Conservation (phyloP, 2,113 vertebrate genomes). For the Dicentrarchus labrax region DNA sequence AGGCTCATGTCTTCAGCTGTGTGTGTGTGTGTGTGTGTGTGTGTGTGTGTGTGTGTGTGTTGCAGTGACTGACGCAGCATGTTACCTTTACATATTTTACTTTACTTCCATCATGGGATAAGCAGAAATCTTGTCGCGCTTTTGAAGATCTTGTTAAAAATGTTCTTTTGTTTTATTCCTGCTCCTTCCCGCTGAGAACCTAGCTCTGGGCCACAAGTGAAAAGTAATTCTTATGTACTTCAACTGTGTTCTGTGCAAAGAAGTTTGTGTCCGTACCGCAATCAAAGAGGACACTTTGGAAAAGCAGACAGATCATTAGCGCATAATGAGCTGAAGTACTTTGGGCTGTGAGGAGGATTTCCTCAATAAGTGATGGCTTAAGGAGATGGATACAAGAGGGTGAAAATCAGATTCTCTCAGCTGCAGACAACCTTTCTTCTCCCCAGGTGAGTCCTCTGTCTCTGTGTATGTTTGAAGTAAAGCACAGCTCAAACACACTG, state of each 20-base stretch:
- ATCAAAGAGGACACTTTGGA: constrained; percentile 72
- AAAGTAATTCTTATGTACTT: constrained; percentile 52
- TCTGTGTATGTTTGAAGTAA: constrained; percentile 70
- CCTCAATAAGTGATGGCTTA: constrained; percentile 70
- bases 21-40: constrained; percentile 5
- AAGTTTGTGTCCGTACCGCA: constrained; percentile 59
- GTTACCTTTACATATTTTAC: constrained; percentile 38
- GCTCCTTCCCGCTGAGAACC: constrained; percentile 25
- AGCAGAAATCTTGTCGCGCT: constrained; percentile 19
- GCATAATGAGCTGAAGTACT: constrained; percentile 73
- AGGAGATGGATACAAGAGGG: constrained; percentile 60
- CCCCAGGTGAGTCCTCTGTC: constrained; percentile 77
- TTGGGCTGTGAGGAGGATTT: constrained; percentile 69
- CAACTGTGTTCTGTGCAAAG: constrained; percentile 33
- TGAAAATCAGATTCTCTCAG: constrained; percentile 67
- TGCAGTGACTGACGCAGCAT: constrained; percentile 13
- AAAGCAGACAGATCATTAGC: constrained; percentile 65
- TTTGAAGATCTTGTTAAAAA: constrained; percentile 54
- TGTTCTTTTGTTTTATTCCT: constrained; percentile 43
- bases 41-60: constrained; percentile 4
- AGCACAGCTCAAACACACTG: constrained; percentile 62
- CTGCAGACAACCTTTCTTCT: constrained; percentile 72
- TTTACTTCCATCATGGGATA: constrained; percentile 14
- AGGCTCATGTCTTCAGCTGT: constrained; percentile 53
- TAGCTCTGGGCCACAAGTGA: constrained; percentile 20